phyloP scores from a whole-genome alignment of 2,888 invertebrate genomes.

The Timema podura region DNA sequence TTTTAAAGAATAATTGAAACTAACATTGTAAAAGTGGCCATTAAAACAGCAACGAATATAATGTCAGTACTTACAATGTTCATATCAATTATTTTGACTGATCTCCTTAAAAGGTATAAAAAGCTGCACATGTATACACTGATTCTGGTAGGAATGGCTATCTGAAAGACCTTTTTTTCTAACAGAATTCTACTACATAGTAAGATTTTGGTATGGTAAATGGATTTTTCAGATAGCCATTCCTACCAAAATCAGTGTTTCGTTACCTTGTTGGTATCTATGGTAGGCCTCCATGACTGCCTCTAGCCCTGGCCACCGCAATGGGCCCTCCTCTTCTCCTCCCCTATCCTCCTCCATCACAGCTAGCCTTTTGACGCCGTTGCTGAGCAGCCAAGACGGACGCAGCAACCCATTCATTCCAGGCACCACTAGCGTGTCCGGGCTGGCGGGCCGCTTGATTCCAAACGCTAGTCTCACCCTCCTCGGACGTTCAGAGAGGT shows the following conservation, averaged over 20 bases:
- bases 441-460: constrained; percentile 27
- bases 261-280: constrained; percentile 52
- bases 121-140: neutral
- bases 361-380: constrained; percentile 27
- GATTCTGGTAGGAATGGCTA: neutral
- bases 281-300: constrained; percentile 51
- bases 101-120: neutral
- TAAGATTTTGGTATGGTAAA: too few relatives aligned
- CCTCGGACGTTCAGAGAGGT: neutral
- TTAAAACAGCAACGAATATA: neutral
- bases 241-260: neutral
- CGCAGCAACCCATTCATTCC: constrained; percentile 27
- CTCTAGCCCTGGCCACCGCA: constrained; percentile 44
- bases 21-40: neutral
- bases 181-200: too few relatives aligned
- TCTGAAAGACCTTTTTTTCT: too few relatives aligned
- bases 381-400: constrained; percentile 21
- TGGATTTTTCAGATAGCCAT: too few relatives aligned
- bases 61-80: neutral
- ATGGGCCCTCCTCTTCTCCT: constrained; percentile 34
- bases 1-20: neutral
- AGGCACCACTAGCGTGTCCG: constrained; percentile 23
- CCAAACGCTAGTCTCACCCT: constrained; percentile 5
- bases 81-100: neutral
- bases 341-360: constrained; percentile 18